Percentiles rank a stretch among this genome's conserved stretches.
These are phyloP conservation scores for Folsomia candida DNA, from an alignment of 2,888 invertebrate species.

Conservation along the genomic window DNA sequence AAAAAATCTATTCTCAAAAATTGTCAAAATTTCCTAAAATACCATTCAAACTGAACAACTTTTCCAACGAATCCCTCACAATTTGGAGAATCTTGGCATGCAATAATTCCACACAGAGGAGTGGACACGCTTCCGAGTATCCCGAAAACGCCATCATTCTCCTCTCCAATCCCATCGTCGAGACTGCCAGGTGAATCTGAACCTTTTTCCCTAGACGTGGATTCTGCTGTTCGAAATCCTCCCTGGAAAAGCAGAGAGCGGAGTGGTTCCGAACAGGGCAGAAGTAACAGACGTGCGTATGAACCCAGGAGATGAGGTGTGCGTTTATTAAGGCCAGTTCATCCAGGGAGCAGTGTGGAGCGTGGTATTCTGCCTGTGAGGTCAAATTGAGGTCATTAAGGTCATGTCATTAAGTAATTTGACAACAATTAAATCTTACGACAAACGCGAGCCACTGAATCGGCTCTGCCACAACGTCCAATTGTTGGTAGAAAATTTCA, in stretches of 20 bases:
- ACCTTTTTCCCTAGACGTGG: slow-evolving; percentile 9
- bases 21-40: too few relatives aligned
- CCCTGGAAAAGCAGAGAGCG: too few relatives aligned
- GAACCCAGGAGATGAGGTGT: slow-evolving; percentile 19
- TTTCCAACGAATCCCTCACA: slow-evolving; percentile 15
- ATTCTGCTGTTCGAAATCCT: slow-evolving; percentile 13
- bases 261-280: slow-evolving; percentile 29
- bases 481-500: slow-evolving; percentile 14
- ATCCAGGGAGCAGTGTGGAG: slow-evolving; percentile 1
- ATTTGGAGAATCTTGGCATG: slow-evolving; percentile 25
- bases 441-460: slow-evolving; percentile 25
- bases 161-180: not conserved
- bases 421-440: too few relatives aligned
- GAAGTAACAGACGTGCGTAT: slow-evolving; percentile 18
- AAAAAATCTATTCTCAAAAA: too few relatives aligned
- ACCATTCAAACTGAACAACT: slow-evolving; percentile 9
- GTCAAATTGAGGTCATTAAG: too few relatives aligned
- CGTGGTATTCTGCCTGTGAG: too few relatives aligned
- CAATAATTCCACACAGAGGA: slow-evolving; percentile 25
- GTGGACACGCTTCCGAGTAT: slow-evolving; percentile 7
- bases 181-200: too few relatives aligned
- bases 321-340: slow-evolving; percentile 21
- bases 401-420: too few relatives aligned
- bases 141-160: not conserved
- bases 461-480: slow-evolving; percentile 33